These are phyloP conservation scores for Brachionus rotundiformis DNA, from an alignment of 1,140 invertebrate species.

Conservation along the genomic window DNA sequence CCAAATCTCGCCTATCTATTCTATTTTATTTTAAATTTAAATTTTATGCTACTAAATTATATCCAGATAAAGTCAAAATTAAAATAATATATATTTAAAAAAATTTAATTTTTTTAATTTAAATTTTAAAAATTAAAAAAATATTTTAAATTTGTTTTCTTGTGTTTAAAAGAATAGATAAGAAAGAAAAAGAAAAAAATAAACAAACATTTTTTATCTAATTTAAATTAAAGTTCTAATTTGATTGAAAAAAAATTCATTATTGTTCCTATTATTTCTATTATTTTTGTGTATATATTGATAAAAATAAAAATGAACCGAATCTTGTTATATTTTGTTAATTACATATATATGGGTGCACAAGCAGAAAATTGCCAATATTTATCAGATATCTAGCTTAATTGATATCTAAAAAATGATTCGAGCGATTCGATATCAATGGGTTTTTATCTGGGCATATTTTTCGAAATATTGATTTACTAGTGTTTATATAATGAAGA, in stretches of 20 bases:
- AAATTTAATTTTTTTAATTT: background rate
- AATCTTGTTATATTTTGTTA: background rate
- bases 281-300: background rate
- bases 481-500: slow-evolving; percentile 16
- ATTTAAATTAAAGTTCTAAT: no score
- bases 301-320: background rate
- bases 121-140: no score
- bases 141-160: no score
- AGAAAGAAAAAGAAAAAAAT: no score
- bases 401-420: slow-evolving; percentile 21
- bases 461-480: slow-evolving; percentile 1
- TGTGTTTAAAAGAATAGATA: no score
- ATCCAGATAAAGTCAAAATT: no score
- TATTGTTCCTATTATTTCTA: no score
- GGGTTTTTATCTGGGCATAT: slow-evolving; percentile 7
- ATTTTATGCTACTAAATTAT: no score
- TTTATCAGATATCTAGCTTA: slow-evolving; percentile 14
- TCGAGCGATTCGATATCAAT: slow-evolving; percentile 17
- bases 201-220: no score
- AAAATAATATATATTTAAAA: background rate
- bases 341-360: slow-evolving; percentile 14
- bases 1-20: background rate
- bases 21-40: background rate
- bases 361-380: slow-evolving; percentile 18
- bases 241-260: no score